These are phyloP conservation scores for Plebejus melissa DNA, from an alignment of 2,888 invertebrate species.

Conservation along the genomic window DNA sequence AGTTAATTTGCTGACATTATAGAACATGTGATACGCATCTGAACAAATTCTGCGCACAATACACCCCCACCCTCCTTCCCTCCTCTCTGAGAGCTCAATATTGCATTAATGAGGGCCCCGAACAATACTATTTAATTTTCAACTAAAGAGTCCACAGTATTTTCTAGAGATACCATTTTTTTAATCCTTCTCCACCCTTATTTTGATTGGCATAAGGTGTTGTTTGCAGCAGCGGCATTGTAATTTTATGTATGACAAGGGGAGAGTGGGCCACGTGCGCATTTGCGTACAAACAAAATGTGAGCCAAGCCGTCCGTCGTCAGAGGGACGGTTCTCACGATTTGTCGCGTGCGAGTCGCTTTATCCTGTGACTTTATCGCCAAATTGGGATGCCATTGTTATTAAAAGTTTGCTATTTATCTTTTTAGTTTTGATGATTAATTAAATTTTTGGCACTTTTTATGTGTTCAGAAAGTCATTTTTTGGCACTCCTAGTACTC, in stretches of 20 bases:
- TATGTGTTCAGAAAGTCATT: neutral
- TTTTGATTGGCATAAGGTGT: slow-evolving; percentile 41
- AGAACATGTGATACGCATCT: slow-evolving; percentile 5
- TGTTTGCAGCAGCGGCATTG: slow-evolving; percentile 39
- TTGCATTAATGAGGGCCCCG: slow-evolving; percentile 69
- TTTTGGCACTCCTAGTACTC: too few species aligned
- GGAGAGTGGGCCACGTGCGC: slow-evolving; percentile 66
- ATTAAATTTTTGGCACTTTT: neutral
- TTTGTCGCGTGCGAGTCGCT: slow-evolving; percentile 16
- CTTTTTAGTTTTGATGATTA: neutral
- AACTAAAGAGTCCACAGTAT: slow-evolving; percentile 59
- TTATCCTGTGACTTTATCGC: neutral
- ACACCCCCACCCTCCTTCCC: neutral
- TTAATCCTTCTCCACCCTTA: slow-evolving; percentile 31
- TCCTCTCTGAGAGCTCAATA: slow-evolving; percentile 51
- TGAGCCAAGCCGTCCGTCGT: slow-evolving; percentile 47
- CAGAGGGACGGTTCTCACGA: slow-evolving; percentile 63
- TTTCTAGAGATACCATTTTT: slow-evolving; percentile 38
- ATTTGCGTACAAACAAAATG: slow-evolving; percentile 76
- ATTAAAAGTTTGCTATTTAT: neutral
- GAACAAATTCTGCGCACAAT: slow-evolving; percentile 3
- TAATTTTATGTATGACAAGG: slow-evolving; percentile 42
- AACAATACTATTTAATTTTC: slow-evolving; percentile 76
- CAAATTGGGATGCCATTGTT: slow-evolving; percentile 13
- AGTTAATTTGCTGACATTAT: neutral